Base-by-base conservation (phyloP, 2,797 vertebrate genomes). In the Mergus octosetaceus region DNA sequence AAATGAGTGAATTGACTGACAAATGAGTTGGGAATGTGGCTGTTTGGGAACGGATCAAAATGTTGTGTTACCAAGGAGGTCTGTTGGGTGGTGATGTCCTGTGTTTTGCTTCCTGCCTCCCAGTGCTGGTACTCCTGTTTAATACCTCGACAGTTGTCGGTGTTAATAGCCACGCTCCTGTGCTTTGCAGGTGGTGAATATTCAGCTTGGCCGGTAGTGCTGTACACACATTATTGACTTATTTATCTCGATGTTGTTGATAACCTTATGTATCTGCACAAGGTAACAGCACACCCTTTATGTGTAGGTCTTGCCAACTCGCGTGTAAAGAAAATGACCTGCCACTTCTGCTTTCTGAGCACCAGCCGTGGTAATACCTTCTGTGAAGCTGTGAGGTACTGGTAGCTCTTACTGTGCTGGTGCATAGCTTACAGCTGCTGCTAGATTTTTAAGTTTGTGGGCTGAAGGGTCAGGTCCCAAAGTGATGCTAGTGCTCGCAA, bases 11-110 rank as follows among this genome's bases (percentile, higher is more conserved):
- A 8, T 14, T 38, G 61, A 64, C 61, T 18, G 30, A 53, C 30
- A 1, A 0, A 0, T 20, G 34, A 6, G 7, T 27, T 17, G 22
- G 36, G 41, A 5, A 3, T 1, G 3, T 51, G 64, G 19, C 69
- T 66, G 21, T 25, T 43, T 6, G 20, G 18, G 1, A 0, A 14
- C 11, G 49, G 20, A 10, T 49, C 8, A 19, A 30, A 34, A 8
- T 2, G 4, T 18, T 41, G 21, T 16, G 3, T 43, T 39, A 20
- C 11, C 10, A 10, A 28, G 30, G 56, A 43, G 30, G 8, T 8
- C 9, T 15, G 4, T 28, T 34, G 16, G 70, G 2, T 27, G 41
- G 41, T 30, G 10, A 2, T 0, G 11, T 49, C 28, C 5, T 14
- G 5, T 7, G 9, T 2, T 39, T 38, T 43, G 38, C 27, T 76